Evolutionary conservation across 1,140 invertebrate species (phyloP).

Genomic region (Aphaenogaster rudis): DNA sequence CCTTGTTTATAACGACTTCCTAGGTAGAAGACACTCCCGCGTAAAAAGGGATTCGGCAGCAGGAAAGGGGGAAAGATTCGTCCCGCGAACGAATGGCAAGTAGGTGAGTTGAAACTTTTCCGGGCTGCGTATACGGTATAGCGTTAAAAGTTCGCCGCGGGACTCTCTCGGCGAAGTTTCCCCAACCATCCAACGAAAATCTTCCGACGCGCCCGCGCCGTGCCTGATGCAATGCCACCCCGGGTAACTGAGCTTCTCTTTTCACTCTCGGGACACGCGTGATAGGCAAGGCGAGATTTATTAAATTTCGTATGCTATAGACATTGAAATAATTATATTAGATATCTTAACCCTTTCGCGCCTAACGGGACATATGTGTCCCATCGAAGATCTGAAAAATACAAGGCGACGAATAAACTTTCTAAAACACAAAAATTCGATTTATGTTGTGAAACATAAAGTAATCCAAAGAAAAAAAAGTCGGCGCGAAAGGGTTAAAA

Average conservation of each 20-base stretch:
- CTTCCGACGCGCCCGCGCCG: slow-evolving; percentile 33
- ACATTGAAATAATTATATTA: not conserved
- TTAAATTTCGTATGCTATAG: slow-evolving; percentile 49
- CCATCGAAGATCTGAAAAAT: too few species aligned
- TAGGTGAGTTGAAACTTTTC: slow-evolving; percentile 72
- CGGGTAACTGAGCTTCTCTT: slow-evolving; percentile 50
- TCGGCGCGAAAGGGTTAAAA: too few species aligned
- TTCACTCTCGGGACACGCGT: slow-evolving; percentile 35
- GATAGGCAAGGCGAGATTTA: slow-evolving; percentile 48
- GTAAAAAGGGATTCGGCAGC: slow-evolving; percentile 31
- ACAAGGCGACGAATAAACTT: too few species aligned
- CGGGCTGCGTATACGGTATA: slow-evolving; percentile 62
- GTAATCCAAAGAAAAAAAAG: too few species aligned
- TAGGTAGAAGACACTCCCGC: slow-evolving; percentile 19
- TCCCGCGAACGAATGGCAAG: slow-evolving; percentile 65
- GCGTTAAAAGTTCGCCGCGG: slow-evolving; percentile 59
- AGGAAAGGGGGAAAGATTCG: slow-evolving; percentile 51
- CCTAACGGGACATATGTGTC: too few species aligned
- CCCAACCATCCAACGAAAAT: slow-evolving; percentile 53
- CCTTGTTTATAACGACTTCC: slow-evolving; percentile 73
- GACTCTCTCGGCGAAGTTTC: slow-evolving; percentile 60
- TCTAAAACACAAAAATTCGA: too few species aligned
- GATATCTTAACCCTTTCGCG: too few species aligned
- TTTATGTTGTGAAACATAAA: too few species aligned
- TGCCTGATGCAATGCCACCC: slow-evolving; percentile 67